Evolutionary conservation across 1,140 invertebrate species (phyloP), one percentile per base, ranked within the genome.

Genomic region (Aphidius gifuensis): DNA sequence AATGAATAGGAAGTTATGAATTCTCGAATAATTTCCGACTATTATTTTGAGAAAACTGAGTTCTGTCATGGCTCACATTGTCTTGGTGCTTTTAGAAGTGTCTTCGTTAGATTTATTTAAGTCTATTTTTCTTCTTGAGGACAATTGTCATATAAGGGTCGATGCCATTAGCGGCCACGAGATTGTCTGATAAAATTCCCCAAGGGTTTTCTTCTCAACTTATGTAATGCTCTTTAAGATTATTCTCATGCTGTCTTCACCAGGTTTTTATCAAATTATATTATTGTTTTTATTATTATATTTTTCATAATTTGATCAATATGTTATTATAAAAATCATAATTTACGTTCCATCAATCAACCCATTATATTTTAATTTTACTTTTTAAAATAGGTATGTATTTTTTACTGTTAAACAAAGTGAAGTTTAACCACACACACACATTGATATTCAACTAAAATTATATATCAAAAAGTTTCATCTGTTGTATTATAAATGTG

Each of bases 91-190:
- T 42, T 57, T 11, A 50, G 40, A 21, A 23, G 46, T 21, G 58
- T 61, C 62, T 66, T 66, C 62, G 61, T 66, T 66, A 64, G 65
- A 61, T 63, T 66, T 68, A 32, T 32, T 32, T 32, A 32, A 32
- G 23, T 32, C 23, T 32, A 32, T 70, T 69, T 72, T 73, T 68
- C 66, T 71, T 55, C 62, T 56, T 58, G 40, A n/a, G 58, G 65
- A 67, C 69, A 75, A 73, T 74, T 71, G 71, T 75, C 68, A 75
- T 75, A 32, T 32, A 75, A 75, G 73, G 70, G 67, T 58, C 65
- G 65, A 64, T 61, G 9, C 66, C 69, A 71, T 73, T 71, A 71
- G 62, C 47, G 60, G 62, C 65, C 32, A 5, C 50, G 50, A 53
- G 50, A 53, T 53, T 53, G 50, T 39, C 49, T 56, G 46, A 64